These are phyloP conservation scores for Encarsia formosa DNA, from an alignment of 2,888 invertebrate species.

Conservation along the genomic window DNA sequence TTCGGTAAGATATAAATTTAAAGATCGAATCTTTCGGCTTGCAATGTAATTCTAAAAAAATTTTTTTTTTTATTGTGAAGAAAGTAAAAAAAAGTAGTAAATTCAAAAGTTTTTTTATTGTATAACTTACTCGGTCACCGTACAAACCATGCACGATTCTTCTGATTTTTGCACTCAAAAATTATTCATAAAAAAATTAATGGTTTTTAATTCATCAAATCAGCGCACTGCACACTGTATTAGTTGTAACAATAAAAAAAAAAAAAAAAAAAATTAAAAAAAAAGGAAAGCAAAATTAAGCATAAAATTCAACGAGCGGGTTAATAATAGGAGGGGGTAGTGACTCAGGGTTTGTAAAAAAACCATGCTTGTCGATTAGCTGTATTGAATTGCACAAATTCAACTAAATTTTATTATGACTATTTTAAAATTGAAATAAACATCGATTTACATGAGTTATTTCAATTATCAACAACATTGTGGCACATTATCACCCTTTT, in stretches of 20 bases:
- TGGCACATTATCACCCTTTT: neutral
- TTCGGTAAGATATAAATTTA: slow-evolving; percentile 39
- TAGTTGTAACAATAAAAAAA: slow-evolving; percentile 18
- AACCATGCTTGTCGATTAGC: slow-evolving; percentile 28
- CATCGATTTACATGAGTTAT: no score
- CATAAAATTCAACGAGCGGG: neutral
- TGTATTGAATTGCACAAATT: slow-evolving; percentile 21
- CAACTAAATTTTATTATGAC: neutral
- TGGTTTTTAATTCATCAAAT: neutral
- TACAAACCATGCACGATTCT: neutral
- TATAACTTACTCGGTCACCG: slow-evolving; percentile 19
- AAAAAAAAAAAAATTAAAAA: no score
- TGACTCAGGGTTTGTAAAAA: slow-evolving; percentile 3
- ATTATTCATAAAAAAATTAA: slow-evolving; percentile 2
- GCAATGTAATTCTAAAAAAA: slow-evolving; percentile 40
- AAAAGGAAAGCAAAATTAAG: no score
- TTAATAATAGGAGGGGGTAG: neutral
- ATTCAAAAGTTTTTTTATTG: neutral
- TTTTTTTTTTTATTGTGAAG: neutral
- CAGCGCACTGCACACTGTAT: slow-evolving; percentile 17
- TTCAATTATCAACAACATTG: slow-evolving; percentile 3
- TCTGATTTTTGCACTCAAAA: neutral
- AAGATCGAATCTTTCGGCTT: slow-evolving; percentile 36
- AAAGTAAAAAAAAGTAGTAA: neutral
- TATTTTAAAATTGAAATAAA: no score